These are phyloP conservation scores for Pardalotus punctatus DNA, from an alignment of 2,113 vertebrate genomes.

Conservation along the genomic window DNA sequence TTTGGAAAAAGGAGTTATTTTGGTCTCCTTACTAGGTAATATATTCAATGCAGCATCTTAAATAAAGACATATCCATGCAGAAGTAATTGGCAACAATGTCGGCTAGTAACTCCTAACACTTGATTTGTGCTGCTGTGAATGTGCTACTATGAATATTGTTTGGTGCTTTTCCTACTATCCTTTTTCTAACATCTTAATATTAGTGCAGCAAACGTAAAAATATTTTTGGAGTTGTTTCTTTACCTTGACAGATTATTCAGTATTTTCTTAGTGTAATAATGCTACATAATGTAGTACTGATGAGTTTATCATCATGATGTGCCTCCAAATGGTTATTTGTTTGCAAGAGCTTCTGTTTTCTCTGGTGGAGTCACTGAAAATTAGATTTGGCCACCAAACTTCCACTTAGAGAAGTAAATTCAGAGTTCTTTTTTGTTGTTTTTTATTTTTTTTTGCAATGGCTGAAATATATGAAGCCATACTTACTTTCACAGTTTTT, in stretches of 20 bases:
- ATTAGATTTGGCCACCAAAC: neutral
- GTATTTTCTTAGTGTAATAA: neutral
- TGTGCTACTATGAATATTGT: neutral
- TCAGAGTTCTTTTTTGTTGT: no score
- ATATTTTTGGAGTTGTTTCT: neutral
- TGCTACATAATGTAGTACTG: neutral
- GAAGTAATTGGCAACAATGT: neutral
- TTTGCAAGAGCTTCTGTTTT: neutral
- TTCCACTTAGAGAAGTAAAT: neutral
- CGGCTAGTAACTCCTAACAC: neutral
- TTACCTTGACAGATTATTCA: neutral
- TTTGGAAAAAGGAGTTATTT: neutral
- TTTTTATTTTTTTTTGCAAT: no score
- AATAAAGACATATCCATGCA: neutral
- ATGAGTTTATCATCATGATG: neutral
- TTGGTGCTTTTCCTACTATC: neutral
- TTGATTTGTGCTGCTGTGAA: neutral
- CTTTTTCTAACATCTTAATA: neutral
- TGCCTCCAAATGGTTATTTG: neutral
- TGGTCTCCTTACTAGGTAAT: neutral
- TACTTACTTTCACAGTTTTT: neutral
- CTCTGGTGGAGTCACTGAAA: neutral
- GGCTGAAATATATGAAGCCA: neutral
- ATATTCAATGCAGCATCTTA: neutral
- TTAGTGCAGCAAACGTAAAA: neutral